A percentile compares a stretch with the other conserved stretches of the same genome.
These are phyloP conservation scores for Drosophila virilis DNA, from an alignment of 1,140 invertebrate species.

Conservation along the genomic window DNA sequence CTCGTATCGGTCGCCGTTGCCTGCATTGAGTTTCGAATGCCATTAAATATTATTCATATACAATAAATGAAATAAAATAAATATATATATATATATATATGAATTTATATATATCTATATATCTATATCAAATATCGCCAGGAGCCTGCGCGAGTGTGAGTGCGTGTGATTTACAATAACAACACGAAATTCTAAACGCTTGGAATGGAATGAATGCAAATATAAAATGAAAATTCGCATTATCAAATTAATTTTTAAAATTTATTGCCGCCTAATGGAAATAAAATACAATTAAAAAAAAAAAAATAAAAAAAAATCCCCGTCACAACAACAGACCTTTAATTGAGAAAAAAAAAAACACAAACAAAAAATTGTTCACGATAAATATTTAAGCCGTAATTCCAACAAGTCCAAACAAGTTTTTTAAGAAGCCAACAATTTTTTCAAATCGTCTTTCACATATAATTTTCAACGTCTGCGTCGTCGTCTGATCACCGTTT, in stretches of 20 bases:
- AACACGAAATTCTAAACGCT: conserved; percentile 55
- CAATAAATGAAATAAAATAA: conserved; percentile 79
- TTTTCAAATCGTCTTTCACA: conserved; percentile 9
- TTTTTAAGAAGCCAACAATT: conserved; percentile 4
- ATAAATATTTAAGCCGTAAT: conserved; percentile 38
- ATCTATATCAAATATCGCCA: conserved; percentile 16
- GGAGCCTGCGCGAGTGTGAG: conserved; percentile 36
- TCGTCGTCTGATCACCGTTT: conserved; percentile 67
- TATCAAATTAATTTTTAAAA: conserved; percentile 45
- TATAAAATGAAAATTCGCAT: conserved; percentile 33
- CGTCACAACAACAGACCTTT: conserved; percentile 23
- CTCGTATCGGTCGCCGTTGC: conserved; percentile 4
- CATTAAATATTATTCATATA: conserved; percentile 78
- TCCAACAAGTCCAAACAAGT: conserved; percentile 22
- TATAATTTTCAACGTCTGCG: conserved; percentile 58
- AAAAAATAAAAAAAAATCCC: background rate
- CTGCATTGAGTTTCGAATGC: conserved; percentile 62
- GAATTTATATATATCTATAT: conserved; percentile 34
- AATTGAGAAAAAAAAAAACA: background rate
- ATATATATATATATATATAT: conserved; percentile 35
- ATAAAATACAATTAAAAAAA: conserved; percentile 25
- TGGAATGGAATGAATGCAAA: conserved; percentile 26
- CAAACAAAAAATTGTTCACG: conserved; percentile 18
- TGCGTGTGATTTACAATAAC: conserved; percentile 38
- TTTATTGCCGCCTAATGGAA: conserved; percentile 41